Evolutionary conservation across 2,888 invertebrate species (phyloP).

Genomic region (Polia nebulosa): DNA sequence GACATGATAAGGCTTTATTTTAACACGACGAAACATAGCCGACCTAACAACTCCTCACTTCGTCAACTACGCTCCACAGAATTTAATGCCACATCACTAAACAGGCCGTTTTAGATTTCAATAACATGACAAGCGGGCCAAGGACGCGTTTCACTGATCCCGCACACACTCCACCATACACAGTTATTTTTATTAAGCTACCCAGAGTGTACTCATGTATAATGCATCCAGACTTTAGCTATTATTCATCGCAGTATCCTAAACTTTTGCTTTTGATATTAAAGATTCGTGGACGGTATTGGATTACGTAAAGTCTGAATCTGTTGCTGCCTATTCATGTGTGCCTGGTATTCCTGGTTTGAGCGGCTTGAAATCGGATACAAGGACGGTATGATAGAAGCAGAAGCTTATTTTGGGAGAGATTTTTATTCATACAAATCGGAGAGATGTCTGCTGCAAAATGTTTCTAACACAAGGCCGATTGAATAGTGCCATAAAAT

Average conservation of each 20-base stretch:
- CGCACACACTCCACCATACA: constrained; percentile 29
- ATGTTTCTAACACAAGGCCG: neutral
- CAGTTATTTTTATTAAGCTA: constrained; percentile 61
- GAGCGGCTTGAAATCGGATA: constrained; percentile 37
- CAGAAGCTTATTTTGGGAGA: constrained; percentile 30
- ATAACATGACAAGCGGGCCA: constrained; percentile 58
- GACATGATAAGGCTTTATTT: constrained; percentile 16
- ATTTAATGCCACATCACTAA: constrained; percentile 52
- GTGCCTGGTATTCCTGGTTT: constrained; percentile 24
- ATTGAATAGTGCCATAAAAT: constrained; percentile 1
- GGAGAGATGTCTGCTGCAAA: constrained; percentile 2
- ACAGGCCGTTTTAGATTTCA: constrained; percentile 62
- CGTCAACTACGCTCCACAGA: constrained; percentile 36
- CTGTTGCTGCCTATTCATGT: constrained; percentile 40
- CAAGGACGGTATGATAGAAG: constrained; percentile 13
- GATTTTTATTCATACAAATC: constrained; percentile 17
- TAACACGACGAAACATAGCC: constrained; percentile 8
- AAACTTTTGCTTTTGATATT: constrained; percentile 63
- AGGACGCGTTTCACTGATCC: constrained; percentile 57
- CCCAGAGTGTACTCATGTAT: constrained; percentile 62
- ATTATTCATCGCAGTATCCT: constrained; percentile 61
- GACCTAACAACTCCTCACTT: constrained; percentile 9
- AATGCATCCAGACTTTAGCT: constrained; percentile 66
- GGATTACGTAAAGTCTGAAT: constrained; percentile 65
- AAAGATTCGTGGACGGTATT: constrained; percentile 66